Percentiles rank a stretch among this genome's conserved stretches.
Evolutionary conservation across 2,888 invertebrate species (phyloP).

Genomic region (Anoncus sp.): DNA sequence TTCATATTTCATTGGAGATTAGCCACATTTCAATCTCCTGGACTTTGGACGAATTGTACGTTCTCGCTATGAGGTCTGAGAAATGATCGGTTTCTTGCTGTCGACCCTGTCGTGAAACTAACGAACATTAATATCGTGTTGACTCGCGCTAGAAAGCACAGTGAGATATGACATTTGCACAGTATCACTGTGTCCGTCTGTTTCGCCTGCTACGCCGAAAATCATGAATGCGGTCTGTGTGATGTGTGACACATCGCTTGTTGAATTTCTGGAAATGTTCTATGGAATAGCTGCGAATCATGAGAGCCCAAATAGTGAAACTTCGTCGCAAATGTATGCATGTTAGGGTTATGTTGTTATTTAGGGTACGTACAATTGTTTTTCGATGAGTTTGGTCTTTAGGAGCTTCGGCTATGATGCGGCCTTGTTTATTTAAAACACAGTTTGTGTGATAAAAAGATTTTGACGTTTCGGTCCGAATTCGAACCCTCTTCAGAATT

Average conservation of each 20-base stretch:
- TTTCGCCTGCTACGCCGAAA: constrained; percentile 12
- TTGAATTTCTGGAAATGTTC: constrained; percentile 35
- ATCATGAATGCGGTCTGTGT: constrained; percentile 7
- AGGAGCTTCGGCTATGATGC: too few relatives aligned
- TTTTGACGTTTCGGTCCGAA: too few relatives aligned
- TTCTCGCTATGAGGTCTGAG: background rate
- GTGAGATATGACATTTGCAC: constrained; percentile 37
- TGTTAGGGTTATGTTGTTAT: background rate
- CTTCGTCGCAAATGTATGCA: background rate
- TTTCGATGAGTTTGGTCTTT: too few relatives aligned
- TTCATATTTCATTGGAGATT: constrained; percentile 6
- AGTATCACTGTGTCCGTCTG: constrained; percentile 13
- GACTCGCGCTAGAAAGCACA: constrained; percentile 12
- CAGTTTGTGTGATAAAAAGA: too few relatives aligned
- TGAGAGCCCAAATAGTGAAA: constrained; percentile 7
- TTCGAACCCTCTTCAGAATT: too few relatives aligned
- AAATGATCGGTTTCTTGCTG: constrained; percentile 46
- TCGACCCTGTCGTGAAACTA: constrained; percentile 32
- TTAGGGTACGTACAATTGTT: too few relatives aligned
- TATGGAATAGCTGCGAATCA: constrained; percentile 4
- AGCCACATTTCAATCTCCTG: background rate
- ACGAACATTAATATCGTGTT: constrained; percentile 55
- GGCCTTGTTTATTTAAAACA: too few relatives aligned
- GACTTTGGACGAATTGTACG: background rate
- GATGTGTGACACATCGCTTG: constrained; percentile 20